phyloP scores from a whole-genome alignment of 2,888 invertebrate genomes.

The Ceratothoa steindachneri region DNA sequence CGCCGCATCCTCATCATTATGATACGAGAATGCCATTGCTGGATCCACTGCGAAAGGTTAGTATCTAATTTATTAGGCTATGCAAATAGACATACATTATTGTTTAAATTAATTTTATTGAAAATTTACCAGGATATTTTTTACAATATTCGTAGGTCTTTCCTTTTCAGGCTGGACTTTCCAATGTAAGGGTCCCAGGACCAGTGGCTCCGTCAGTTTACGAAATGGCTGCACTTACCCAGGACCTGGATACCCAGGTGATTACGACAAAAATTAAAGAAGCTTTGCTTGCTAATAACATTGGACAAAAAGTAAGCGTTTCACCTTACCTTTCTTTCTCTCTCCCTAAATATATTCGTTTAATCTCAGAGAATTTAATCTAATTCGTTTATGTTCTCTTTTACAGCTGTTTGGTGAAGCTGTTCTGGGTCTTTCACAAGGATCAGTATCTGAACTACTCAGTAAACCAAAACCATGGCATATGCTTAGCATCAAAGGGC shows the following conservation, averaged over 20 bases:
- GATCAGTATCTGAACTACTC: conserved; percentile 91
- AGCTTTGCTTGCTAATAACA: conserved; percentile 90
- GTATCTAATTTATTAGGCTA: neutral
- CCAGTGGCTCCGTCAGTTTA: conserved; percentile 80
- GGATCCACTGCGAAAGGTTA: conserved; percentile 52
- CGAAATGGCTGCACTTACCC: conserved; percentile 94
- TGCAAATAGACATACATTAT: neutral
- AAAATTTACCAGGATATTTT: neutral
- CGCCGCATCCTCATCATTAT: conserved; percentile 48
- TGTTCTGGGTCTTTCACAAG: conserved; percentile 91
- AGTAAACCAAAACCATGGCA: conserved; percentile 99
- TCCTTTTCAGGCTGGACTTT: conserved; percentile 8
- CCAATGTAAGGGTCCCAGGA: conserved; percentile 29
- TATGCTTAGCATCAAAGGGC: conserved; percentile 95
- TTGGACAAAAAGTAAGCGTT: conserved; percentile 78
- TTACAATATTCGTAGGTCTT: neutral
- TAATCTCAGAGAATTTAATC: neutral
- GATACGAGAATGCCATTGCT: conserved; percentile 49
- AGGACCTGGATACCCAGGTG: conserved; percentile 91
- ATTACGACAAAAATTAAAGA: conserved; percentile 97
- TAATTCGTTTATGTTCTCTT: conserved; percentile 6
- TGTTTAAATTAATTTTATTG: neutral
- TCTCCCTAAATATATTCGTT: neutral
- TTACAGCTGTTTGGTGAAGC: conserved; percentile 88
- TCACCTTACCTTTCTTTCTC: neutral